phyloP scores from a whole-genome alignment of 2,888 invertebrate genomes.

The Diadegma fenestrale region DNA sequence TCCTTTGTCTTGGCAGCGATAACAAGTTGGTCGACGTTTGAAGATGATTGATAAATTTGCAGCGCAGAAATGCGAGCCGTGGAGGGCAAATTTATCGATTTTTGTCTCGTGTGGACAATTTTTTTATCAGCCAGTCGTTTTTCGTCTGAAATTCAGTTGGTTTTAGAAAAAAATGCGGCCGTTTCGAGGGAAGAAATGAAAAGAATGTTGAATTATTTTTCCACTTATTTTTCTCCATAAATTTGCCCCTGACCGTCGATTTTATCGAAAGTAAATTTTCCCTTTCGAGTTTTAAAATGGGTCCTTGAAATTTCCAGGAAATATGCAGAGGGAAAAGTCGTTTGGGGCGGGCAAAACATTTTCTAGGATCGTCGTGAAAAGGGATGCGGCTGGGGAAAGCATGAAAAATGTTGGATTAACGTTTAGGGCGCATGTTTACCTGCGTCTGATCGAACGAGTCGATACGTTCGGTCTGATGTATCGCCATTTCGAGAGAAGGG shows the following conservation, averaged over 20 bases:
- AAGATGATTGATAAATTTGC: neutral
- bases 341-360: too few relatives aligned
- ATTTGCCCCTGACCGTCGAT: neutral
- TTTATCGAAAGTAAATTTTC: neutral
- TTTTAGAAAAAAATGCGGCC: neutral
- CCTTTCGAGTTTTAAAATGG: neutral
- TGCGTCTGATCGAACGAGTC: neutral
- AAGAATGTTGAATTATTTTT: neutral
- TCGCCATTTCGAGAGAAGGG: neutral
- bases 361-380: too few relatives aligned
- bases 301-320: neutral
- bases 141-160: neutral
- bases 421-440: neutral
- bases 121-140: neutral
- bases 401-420: too few relatives aligned
- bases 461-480: neutral
- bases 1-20: neutral
- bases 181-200: neutral
- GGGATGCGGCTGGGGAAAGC: too few relatives aligned
- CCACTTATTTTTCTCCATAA: neutral
- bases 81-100: neutral
- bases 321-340: neutral
- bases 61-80: neutral
- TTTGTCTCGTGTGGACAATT: neutral
- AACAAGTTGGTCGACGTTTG: neutral